phyloP scores from a whole-genome alignment of 2,888 invertebrate species.

The Xanthia icteritia region DNA sequence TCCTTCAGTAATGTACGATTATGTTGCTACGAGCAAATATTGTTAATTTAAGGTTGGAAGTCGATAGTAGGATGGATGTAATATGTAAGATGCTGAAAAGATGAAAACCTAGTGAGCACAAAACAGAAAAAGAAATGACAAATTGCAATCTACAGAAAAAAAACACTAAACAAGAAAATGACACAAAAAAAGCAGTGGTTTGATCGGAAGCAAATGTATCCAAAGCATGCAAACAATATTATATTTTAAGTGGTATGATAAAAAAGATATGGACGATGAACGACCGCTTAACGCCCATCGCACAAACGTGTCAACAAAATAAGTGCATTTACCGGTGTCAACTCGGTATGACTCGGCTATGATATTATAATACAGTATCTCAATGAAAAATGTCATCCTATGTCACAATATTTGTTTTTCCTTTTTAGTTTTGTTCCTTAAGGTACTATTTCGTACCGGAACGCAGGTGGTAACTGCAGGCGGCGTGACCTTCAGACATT shows the following conservation, averaged over 20 bases:
- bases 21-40: neutral
- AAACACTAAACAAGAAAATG: too few relatives aligned
- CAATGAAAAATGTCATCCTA: neutral
- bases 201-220: neutral
- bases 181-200: neutral
- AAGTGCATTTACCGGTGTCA: neutral
- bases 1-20: neutral
- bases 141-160: neutral
- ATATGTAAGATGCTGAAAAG: neutral
- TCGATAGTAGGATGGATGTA: neutral
- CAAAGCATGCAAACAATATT: neutral
- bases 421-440: neutral
- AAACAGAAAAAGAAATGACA: neutral
- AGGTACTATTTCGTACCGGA: too few relatives aligned
- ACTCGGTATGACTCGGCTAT: neutral
- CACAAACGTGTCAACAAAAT: neutral
- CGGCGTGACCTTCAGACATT: too few relatives aligned
- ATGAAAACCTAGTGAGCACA: neutral
- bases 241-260: neutral
- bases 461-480: too few relatives aligned
- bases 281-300: neutral
- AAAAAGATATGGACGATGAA: neutral
- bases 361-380: neutral
- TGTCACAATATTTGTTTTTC: neutral
- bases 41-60: neutral